Evolutionary conservation across 1,140 invertebrate genomes (phyloP).

Genomic region (Mercenaria mercenaria): DNA sequence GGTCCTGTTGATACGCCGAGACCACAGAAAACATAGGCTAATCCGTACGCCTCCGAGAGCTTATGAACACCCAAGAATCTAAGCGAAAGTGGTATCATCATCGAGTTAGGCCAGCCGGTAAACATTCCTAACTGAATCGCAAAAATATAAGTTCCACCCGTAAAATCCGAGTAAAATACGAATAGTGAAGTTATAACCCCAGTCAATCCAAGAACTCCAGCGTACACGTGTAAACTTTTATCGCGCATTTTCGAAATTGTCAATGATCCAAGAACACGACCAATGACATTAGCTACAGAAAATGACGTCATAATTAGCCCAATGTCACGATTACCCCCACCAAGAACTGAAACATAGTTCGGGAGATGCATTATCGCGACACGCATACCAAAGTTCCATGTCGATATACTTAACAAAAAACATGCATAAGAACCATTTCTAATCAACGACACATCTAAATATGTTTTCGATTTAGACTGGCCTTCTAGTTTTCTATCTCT

Average conservation of each 20-base stretch:
- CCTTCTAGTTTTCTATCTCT: neutral
- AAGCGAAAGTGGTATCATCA: constrained; percentile 48
- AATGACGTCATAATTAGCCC: constrained; percentile 14
- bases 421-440: constrained; percentile 3
- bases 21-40: constrained; percentile 27
- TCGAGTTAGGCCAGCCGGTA: constrained; percentile 14
- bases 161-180: neutral
- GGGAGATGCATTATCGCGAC: constrained; percentile 7
- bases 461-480: neutral
- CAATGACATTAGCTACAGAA: constrained; percentile 32
- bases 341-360: constrained; percentile 15
- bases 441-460: constrained; percentile 5
- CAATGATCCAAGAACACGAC: constrained; percentile 14
- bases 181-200: constrained; percentile 24
- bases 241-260: constrained; percentile 24
- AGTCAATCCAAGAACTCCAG: neutral
- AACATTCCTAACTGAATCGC: constrained; percentile 32
- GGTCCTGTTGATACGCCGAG: constrained; percentile 24
- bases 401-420: constrained; percentile 17
- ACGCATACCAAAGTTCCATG: constrained; percentile 43
- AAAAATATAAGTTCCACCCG: constrained; percentile 28
- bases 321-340: constrained; percentile 1
- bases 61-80: constrained; percentile 28
- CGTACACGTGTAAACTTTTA: neutral
- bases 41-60: constrained; percentile 36